Evolutionary conservation across 2,797 vertebrate genomes (phyloP), one percentile per base, ranked within the genome.

Genomic region (Xiphorhynchus erythropygius): DNA sequence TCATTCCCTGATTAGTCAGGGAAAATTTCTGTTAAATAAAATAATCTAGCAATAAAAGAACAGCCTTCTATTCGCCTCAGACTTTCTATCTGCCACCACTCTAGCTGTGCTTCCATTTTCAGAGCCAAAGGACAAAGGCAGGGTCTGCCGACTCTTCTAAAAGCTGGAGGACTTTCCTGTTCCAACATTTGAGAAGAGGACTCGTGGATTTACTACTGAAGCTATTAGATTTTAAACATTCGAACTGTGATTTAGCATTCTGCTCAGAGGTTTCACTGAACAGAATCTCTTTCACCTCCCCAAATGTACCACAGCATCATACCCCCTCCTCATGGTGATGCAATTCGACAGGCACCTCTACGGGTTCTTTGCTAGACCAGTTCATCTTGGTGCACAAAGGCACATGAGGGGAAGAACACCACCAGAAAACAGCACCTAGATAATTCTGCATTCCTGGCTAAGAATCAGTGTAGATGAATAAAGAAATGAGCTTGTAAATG

Each of bases 21-120:
- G 71, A 89, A 67, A 82, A 94, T 78, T 89, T 90, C 79, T 46
- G 17, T 92, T 79, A 87, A 96, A 84, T 76, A 90, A 93, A 82
- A 82, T 49, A 73, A 92, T 55, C 16, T 30, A 82, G 63, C 25
- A 92, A 89, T 73, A 84, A 92, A 89, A 92, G 77, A 81, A 62
- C 16, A 73, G 28, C 41, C 5, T 87, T 82, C 30, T 9, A 4
- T 37, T 73, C 32, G 21, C 18, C 28, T 90, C 78, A 76, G 23
- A 87, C 52, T 73, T 18, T 44, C 24, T 28, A 7, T 39, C 71
- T 73, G 37, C 16, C 49, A 25, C 13, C 24, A 39, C 5, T 9
- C 9, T 18, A 44, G 13, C 10, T 78, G 56, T 47, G 33, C 22
- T 78, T 55, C 9, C 3, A 7, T 73, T 10, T 55, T 65, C 42